Evolutionary conservation across 92 coral and sea anemone species (phyloP).

Genomic region (Ricordea florida): DNA sequence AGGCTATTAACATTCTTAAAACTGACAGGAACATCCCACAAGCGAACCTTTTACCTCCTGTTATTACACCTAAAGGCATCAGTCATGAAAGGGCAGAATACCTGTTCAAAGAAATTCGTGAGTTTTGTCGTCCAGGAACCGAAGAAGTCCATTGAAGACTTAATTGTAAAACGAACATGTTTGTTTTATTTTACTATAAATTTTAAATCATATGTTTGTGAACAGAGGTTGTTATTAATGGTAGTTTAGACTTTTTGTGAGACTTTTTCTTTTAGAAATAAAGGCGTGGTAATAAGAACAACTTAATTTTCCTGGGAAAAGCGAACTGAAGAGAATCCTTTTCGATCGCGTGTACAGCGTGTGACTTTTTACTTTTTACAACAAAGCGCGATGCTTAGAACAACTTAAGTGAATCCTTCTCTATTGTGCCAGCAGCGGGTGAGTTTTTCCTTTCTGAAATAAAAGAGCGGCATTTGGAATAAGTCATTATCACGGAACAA

Average conservation of each 20-base stretch:
- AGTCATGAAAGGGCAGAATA: constrained; percentile 29
- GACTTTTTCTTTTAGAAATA: not conserved
- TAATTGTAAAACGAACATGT: not conserved
- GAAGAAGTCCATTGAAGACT: constrained; percentile 6
- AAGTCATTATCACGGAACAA: no score
- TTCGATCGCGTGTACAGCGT: not conserved
- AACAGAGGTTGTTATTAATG: constrained; percentile 12
- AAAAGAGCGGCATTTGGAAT: no score
- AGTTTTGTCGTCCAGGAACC: constrained; percentile 29
- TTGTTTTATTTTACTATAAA: no score
- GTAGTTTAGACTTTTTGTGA: constrained; percentile 5
- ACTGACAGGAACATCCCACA: constrained; percentile 4
- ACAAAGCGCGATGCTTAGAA: no score
- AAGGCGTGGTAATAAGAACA: not conserved
- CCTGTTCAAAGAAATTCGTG: constrained; percentile 38
- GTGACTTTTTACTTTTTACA: not conserved
- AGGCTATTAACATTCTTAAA: constrained; percentile 17
- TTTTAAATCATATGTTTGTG: constrained; percentile 9
- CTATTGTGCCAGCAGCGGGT: no score
- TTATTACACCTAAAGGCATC: constrained; percentile 15
- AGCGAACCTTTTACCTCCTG: not conserved
- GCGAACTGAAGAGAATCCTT: constrained; percentile 5
- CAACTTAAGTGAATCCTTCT: no score
- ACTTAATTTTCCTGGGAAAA: not conserved
- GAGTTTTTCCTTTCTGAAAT: no score